Base-by-base conservation (phyloP, 2,797 vertebrate genomes). In the Eurystomus glaucurus region DNA sequence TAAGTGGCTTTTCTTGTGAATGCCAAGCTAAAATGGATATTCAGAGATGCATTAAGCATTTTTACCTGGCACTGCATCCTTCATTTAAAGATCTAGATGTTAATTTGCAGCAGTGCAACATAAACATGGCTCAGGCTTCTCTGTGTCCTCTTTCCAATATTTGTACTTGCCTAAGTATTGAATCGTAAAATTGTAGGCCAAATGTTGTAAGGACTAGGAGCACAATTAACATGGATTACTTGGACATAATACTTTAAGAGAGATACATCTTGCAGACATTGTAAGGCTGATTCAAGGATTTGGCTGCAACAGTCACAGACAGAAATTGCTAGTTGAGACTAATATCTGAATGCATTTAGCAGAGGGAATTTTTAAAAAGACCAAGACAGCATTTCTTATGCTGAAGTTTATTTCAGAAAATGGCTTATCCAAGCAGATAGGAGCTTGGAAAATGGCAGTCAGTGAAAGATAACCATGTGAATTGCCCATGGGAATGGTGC, bases 1-100 rank as follows among this genome's bases (percentile, higher is more conserved):
- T 96, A 94, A 97, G 94, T 95, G 94, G 95, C 94, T 97, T 97
- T 96, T 96, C 91, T 84, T 75, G 75, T 94, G 87, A 94, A 91
- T 94, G 93, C 91, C 82, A 95, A 88, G 90, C 91, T 92, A 96
- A 96, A 96, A 95, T 84, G 90, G 95, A 97, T 97, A 97, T 94
- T 97, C 94, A 97, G 94, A 93, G 70, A 86, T 95, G 90, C 95
- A 95, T 96, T 96, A 97, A 90, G 43, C 87, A 84, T 94, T 96
- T 96, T 77, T 94, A 94, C 87, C 90, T 91, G 68, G 84, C 64
- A 90, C 65, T 90, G 85, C 50, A 45, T 86, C 90, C 82, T 88
- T 90, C 70, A 66, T 88, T 94, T 92, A 88, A 94, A 94, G 83
- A 95, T 82, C 85, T 94, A 86, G 65, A 48, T 58, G 82, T 96